Base-by-base conservation (phyloP, 2,888 invertebrate genomes). In the Mesoligia furuncula region DNA sequence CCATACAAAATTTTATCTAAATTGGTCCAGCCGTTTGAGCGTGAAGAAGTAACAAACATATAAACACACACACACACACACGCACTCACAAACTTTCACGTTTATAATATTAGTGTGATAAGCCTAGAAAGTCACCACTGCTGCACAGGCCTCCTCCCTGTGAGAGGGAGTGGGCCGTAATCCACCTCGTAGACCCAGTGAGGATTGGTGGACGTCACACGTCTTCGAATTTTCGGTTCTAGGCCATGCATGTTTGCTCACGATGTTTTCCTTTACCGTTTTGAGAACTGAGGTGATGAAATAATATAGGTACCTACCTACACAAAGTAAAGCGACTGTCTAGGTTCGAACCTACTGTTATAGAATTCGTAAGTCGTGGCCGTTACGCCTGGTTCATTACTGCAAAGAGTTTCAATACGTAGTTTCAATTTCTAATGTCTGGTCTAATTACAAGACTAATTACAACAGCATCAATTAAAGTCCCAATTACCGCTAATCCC, bases 401-500 rank as follows among this genome's bases (percentile, higher is more conserved):
- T 54, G n/a, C n/a, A 54, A 54, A 24, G 2, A 4, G n/a, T 54
- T 54, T 54, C 54, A 11, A 54, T 54, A 54, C 24, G 9, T 11
- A 24, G 54, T 24, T 54, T 54, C 24, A 24, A 54, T 54, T 54
- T 54, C 24, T 54, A 24, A 54, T 57, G 0, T 57, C 24, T 54
- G 24, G 24, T 54, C 54, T 9, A 11, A 54, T 54, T 54, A 54
- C n/a, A 54, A 54, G 13, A 42, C 20, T 66, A 57, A 75, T 76
- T 61, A 5, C 4, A 7, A 42, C 11, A 36, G 4, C n/a, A 72
- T 20, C 39, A 64, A 72, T 78, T 68, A 68, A 68, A 77, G 27
- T 31, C 45, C 54, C 15, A 81, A 59, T 67, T 45, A 84, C 8
- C 27, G 67, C 11, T 27, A 71, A 77, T 13, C 27, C 9, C 27